Base-by-base conservation (phyloP, 1,140 invertebrate species). In the Cecropterus lyciades region DNA sequence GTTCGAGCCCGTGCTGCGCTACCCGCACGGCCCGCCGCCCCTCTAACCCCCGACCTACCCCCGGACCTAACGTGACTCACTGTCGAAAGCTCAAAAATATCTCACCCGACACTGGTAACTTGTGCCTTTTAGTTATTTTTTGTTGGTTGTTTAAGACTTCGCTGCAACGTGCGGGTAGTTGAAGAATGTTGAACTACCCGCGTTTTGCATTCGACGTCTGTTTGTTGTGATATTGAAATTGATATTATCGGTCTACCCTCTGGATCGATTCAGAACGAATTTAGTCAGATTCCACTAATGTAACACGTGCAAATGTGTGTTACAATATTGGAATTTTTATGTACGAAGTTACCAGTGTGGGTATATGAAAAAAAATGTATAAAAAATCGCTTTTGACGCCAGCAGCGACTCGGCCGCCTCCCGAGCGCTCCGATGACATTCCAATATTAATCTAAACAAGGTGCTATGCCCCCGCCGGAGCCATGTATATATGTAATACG, bases 11-110 rank as follows among this genome's bases (percentile, higher is more conserved):
- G 95, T 98, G 89, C 93, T 99, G 71, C 94, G 95, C 20, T 98
- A 98, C 90, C 95, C 96, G 17, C 95, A 98, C 80, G 98, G 98
- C 65, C 97, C 97, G 20, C 98, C 98, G 43, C 98, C 98, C 16
- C 94, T 97, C 10, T 98, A 95, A 81, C n/a, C 43, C 13, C 11
- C 57, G 2, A 48, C 7, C 24, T 30, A 56, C n/a, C n/a, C n/a
- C n/a, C n/a, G n/a, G n/a, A n/a, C n/a, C n/a, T n/a, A n/a, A n/a
- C n/a, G n/a, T n/a, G n/a, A 42, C 37, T 24, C 14, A 15, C 57
- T 48, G 57, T 60, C 45, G 45, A 48, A 60, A 60, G 56, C 56
- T 60, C 56, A 60, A 60, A 60, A 60, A 60, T 60, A 60, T 48
- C 14, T 48, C 24, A 46, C 16, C 14, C 7, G 7, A 17, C 56